These are phyloP conservation scores for Synaphobranchus kaupii DNA, from an alignment of 2,797 vertebrate genomes.

Conservation along the genomic window DNA sequence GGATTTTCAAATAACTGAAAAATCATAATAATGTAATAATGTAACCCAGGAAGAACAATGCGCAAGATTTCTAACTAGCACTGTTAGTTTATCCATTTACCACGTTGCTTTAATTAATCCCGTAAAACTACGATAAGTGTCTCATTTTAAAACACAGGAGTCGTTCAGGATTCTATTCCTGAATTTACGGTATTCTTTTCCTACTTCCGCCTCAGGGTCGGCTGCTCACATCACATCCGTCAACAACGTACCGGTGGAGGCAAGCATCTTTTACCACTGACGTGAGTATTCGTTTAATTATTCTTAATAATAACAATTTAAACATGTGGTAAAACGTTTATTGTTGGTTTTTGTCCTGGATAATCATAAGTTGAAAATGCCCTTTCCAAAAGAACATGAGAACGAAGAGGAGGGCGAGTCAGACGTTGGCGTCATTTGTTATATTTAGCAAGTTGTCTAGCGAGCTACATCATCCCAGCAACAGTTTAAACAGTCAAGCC, in stretches of 20 bases:
- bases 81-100: background rate
- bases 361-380: background rate
- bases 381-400: background rate
- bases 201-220: slow-evolving; percentile 59
- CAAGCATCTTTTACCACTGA: background rate
- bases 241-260: background rate
- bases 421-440: background rate
- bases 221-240: slow-evolving; percentile 49
- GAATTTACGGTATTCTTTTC: slow-evolving; percentile 46
- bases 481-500: background rate
- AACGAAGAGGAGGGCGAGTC: background rate
- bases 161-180: background rate
- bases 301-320: slow-evolving; percentile 51
- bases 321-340: slow-evolving; percentile 30
- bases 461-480: background rate
- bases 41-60: background rate
- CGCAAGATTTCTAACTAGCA: background rate
- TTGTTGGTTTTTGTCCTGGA: slow-evolving; percentile 45
- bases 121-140: background rate
- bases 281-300: slow-evolving; percentile 15
- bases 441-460: background rate
- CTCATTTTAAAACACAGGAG: background rate
- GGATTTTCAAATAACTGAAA: too few relatives aligned
- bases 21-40: background rate
- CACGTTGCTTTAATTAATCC: background rate